A percentile compares a stretch with the other conserved stretches of the same genome.
These are phyloP conservation scores for Saturnia japonica DNA, from an alignment of 2,888 invertebrate species.

Conservation along the genomic window DNA sequence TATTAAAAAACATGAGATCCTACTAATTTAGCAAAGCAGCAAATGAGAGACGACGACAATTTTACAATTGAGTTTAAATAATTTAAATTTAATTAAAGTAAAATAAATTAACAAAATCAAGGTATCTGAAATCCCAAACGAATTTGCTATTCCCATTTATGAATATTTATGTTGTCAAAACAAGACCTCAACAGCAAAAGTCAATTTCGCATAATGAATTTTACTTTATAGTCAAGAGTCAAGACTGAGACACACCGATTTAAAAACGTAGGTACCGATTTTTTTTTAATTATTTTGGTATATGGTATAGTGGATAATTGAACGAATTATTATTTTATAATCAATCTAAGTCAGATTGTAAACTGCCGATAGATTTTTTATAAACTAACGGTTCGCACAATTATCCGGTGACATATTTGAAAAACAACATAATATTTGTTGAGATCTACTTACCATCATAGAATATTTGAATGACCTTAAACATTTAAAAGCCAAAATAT, in stretches of 20 bases:
- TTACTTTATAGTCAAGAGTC: slow-evolving; percentile 4
- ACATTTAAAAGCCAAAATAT: too few relatives aligned
- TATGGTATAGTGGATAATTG: too few relatives aligned
- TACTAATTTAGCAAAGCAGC: neutral
- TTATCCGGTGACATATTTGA: too few relatives aligned
- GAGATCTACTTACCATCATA: too few relatives aligned
- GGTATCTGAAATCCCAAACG: slow-evolving; percentile 16
- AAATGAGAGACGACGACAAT: neutral
- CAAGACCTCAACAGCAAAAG: slow-evolving; percentile 17
- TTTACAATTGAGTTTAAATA: neutral
- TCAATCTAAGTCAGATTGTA: too few relatives aligned
- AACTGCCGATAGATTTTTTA: too few relatives aligned
- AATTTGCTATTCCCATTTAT: slow-evolving; percentile 21
- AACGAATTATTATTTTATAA: too few relatives aligned
- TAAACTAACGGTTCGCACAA: too few relatives aligned
- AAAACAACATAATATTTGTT: too few relatives aligned
- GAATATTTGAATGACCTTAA: too few relatives aligned
- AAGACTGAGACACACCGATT: neutral
- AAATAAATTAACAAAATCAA: slow-evolving; percentile 17
- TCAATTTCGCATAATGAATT: slow-evolving; percentile 21
- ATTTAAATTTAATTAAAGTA: slow-evolving; percentile 18
- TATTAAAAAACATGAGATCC: neutral
- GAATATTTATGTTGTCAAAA: slow-evolving; percentile 23
- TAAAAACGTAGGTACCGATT: too few relatives aligned
- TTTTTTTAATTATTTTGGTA: too few relatives aligned